These are phyloP conservation scores for Tautogolabrus adspersus DNA, from an alignment of 2,113 vertebrate species.

Conservation along the genomic window DNA sequence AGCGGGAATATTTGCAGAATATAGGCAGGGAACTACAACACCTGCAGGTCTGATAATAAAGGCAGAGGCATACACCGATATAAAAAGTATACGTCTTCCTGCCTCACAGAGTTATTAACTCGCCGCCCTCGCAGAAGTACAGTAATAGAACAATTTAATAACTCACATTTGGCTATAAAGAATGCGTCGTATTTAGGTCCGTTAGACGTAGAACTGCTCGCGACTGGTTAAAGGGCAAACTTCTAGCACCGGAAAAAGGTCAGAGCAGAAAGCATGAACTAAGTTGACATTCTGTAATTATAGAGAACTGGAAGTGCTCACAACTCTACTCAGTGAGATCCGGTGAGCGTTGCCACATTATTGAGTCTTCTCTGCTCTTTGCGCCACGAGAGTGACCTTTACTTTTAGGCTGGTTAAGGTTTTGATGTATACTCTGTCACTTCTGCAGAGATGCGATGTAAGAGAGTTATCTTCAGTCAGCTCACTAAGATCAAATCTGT, in stretches of 20 bases:
- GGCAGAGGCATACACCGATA: background rate
- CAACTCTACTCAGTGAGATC: slow-evolving; percentile 24
- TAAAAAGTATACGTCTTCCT: background rate
- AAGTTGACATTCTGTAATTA: slow-evolving; percentile 79
- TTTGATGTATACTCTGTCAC: background rate
- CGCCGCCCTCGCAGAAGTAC: slow-evolving; percentile 8
- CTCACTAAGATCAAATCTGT: no score
- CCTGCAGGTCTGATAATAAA: slow-evolving; percentile 18
- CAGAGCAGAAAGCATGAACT: slow-evolving; percentile 70
- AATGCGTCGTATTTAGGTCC: slow-evolving; percentile 22
- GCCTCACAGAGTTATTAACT: slow-evolving; percentile 33
- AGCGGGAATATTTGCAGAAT: background rate
- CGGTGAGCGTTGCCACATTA: background rate
- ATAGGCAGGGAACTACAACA: background rate
- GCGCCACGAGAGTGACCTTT: background rate
- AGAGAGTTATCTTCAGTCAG: no score
- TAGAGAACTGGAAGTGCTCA: slow-evolving; percentile 28
- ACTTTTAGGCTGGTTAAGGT: background rate
- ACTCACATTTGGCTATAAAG: slow-evolving; percentile 41
- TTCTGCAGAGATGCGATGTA: background rate
- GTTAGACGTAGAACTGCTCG: slow-evolving; percentile 36
- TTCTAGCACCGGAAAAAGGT: slow-evolving; percentile 73
- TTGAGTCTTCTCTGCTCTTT: background rate
- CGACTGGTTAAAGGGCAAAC: slow-evolving; percentile 66
- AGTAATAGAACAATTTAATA: slow-evolving; percentile 56